Evolutionary conservation across 2,113 vertebrate species (phyloP).

Genomic region (Python bivittatus): DNA sequence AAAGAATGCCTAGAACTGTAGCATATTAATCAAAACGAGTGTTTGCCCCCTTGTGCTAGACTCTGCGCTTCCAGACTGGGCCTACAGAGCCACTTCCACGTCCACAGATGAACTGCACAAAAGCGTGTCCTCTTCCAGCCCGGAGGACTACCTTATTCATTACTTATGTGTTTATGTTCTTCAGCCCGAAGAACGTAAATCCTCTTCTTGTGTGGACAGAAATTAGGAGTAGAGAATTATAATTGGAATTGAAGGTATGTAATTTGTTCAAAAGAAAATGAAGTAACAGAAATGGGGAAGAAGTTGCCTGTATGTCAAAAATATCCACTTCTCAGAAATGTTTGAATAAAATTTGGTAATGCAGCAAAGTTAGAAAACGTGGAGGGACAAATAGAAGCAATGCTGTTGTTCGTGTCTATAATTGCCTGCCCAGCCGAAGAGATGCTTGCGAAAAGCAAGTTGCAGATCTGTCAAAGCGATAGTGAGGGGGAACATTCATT

Average conservation of each 20-base stretch:
- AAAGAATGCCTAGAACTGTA: background rate
- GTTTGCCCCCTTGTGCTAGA: too few species aligned
- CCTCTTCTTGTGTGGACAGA: background rate
- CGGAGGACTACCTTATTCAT: too few species aligned
- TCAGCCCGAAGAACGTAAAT: background rate
- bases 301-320: background rate
- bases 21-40: background rate
- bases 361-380: background rate
- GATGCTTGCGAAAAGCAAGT: background rate
- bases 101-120: too few species aligned
- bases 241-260: background rate
- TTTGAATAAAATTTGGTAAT: background rate
- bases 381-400: background rate
- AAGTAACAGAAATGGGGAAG: background rate
- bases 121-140: too few species aligned
- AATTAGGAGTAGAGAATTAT: background rate
- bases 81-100: too few species aligned
- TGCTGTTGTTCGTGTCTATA: background rate
- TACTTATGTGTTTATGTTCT: too few species aligned
- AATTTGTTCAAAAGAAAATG: background rate
- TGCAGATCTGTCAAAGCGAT: background rate
- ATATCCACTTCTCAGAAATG: background rate
- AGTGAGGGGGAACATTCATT: background rate
- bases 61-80: too few species aligned
- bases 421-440: background rate